Evolutionary conservation across 1,140 invertebrate species (phyloP).

Genomic region (Stenopsyche tienmushanensis): DNA sequence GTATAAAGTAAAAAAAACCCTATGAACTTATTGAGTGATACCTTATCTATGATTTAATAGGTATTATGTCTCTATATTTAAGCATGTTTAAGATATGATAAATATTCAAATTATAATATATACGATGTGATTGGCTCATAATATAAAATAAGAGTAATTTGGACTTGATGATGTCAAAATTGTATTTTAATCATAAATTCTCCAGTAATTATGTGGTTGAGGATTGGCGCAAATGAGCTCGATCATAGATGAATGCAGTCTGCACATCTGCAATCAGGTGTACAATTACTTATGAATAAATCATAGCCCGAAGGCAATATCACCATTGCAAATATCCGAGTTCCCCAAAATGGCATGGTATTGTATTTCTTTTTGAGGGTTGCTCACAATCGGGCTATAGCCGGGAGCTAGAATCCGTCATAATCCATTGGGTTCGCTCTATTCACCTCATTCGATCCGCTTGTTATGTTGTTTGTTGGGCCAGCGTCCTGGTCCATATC

Average conservation of each 20-base stretch:
- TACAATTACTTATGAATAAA: constrained; percentile 8
- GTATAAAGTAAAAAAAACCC: no score
- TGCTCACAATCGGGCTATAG: not conserved
- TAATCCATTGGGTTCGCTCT: constrained; percentile 26
- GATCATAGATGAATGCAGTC: not conserved
- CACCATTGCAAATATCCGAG: not conserved
- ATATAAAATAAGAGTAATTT: no score
- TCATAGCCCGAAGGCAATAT: not conserved
- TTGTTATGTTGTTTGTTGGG: constrained; percentile 25
- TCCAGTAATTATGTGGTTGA: no score
- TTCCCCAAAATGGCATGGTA: not conserved
- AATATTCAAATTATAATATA: no score
- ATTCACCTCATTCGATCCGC: constrained; percentile 28
- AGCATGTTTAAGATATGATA: no score
- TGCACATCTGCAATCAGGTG: constrained; percentile 12
- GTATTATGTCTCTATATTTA: no score
- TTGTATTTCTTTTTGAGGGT: not conserved
- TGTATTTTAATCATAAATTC: no score
- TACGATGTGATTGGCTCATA: no score
- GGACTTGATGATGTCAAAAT: no score
- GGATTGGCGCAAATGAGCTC: no score
- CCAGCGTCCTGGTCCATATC: not conserved
- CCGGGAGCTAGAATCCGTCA: constrained; percentile 25
- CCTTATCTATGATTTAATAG: no score
- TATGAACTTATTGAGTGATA: no score